Evolutionary conservation across 2,797 vertebrate species (phyloP).

Genomic region (Malacoctenus gilli): DNA sequence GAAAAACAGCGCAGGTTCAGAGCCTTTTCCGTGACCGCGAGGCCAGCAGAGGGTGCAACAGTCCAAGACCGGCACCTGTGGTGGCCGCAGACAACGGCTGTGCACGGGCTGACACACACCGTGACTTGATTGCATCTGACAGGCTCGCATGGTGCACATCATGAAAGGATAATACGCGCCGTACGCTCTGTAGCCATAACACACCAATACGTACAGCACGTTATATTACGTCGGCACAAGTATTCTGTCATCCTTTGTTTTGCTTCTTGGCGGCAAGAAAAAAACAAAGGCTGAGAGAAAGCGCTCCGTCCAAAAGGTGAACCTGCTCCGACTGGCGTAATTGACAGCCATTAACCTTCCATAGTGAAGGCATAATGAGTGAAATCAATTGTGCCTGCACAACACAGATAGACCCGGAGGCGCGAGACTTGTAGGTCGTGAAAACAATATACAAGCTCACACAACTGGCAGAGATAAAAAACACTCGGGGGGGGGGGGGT

Average conservation of each 20-base stretch:
- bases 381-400: slow-evolving; percentile 33
- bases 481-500: slow-evolving; percentile 50
- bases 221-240: neutral
- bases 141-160: slow-evolving; percentile 4
- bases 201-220: slow-evolving; percentile 5
- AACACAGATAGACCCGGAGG: slow-evolving; percentile 44
- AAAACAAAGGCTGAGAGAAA: slow-evolving; percentile 16
- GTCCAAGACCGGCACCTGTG: slow-evolving; percentile 22
- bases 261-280: slow-evolving; percentile 16
- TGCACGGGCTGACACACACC: slow-evolving; percentile 1
- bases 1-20: slow-evolving; percentile 4
- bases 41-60: slow-evolving; percentile 64
- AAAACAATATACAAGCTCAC: slow-evolving; percentile 61
- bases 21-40: slow-evolving; percentile 16
- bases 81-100: neutral
- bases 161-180: slow-evolving; percentile 45
- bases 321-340: slow-evolving; percentile 28
- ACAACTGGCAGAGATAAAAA: slow-evolving; percentile 44
- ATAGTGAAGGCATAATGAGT: slow-evolving; percentile 39
- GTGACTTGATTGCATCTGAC: slow-evolving; percentile 45
- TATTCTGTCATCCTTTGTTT: slow-evolving; percentile 11
- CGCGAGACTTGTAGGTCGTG: slow-evolving; percentile 60
- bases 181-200: slow-evolving; percentile 7
- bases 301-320: slow-evolving; percentile 12
- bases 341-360: slow-evolving; percentile 34